A percentile compares a stretch with the other conserved stretches of the same genome.
These are phyloP conservation scores for Agrochola lota DNA, from an alignment of 2,888 invertebrate genomes.

Conservation along the genomic window DNA sequence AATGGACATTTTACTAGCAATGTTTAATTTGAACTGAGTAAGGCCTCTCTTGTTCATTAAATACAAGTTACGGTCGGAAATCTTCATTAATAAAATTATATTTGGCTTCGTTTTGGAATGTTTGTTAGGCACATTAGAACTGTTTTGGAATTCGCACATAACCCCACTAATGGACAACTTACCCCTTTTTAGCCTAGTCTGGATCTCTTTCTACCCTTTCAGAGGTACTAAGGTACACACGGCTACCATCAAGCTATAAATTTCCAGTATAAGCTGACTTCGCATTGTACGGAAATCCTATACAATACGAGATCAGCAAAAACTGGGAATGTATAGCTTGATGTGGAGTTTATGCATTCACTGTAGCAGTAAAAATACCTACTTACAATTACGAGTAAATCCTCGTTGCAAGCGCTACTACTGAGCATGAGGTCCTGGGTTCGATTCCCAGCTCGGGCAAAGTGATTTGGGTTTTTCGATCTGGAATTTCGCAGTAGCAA, in stretches of 20 bases:
- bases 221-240: background rate
- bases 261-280: too few relatives aligned
- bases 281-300: too few relatives aligned
- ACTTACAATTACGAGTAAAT: too few relatives aligned
- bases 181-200: background rate
- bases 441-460: background rate
- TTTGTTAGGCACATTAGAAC: background rate
- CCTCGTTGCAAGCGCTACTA: too few relatives aligned
- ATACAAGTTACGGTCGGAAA: conserved; percentile 49
- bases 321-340: too few relatives aligned
- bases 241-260: too few relatives aligned
- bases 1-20: conserved; percentile 50
- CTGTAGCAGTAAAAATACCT: background rate
- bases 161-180: background rate
- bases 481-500: background rate
- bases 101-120: conserved; percentile 10
- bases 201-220: background rate
- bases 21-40: conserved; percentile 58
- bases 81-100: conserved; percentile 40
- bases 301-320: too few relatives aligned
- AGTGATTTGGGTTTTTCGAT: background rate
- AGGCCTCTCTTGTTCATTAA: conserved; percentile 50
- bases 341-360: too few relatives aligned
- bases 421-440: too few relatives aligned
- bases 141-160: background rate